Percentiles rank a stretch among this genome's conserved stretches.
Conservation (phyloP, 2,888 invertebrate species). For the Unio pictorum region DNA sequence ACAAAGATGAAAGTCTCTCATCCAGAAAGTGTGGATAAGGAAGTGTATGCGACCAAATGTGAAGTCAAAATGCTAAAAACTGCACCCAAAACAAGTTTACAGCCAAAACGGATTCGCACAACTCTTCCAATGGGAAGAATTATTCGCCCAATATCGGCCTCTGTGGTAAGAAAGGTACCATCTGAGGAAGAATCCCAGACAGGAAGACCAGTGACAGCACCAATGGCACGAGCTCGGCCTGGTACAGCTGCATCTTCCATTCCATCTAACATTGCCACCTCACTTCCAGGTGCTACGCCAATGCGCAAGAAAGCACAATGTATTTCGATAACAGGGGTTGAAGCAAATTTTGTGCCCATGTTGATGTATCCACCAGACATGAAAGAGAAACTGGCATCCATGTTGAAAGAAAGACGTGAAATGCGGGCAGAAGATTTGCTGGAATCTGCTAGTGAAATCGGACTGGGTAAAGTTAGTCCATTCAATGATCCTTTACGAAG, state of each 20-base stretch:
- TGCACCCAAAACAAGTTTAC: conserved; percentile 45
- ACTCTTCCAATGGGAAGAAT: conserved; percentile 60
- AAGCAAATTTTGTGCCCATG: conserved; percentile 62
- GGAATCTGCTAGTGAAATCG: conserved; percentile 41
- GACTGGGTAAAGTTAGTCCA: conserved; percentile 57
- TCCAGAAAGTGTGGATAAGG: conserved; percentile 42
- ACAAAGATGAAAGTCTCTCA: conserved; percentile 39
- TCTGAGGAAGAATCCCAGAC: conserved; percentile 15
- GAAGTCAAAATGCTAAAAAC: conserved; percentile 43
- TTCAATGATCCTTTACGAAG: conserved; percentile 65
- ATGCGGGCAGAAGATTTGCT: conserved; percentile 33
- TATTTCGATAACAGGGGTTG: conserved; percentile 48
- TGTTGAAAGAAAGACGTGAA: conserved; percentile 42
- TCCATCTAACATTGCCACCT: conserved; percentile 44
- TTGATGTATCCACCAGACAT: conserved; percentile 65
- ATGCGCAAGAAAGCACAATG: conserved; percentile 28
- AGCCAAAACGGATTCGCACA: conserved; percentile 54
- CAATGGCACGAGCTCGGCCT: conserved; percentile 29
- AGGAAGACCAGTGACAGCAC: conserved; percentile 50
- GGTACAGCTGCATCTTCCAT: conserved; percentile 38
- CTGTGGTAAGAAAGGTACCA: conserved; percentile 39
- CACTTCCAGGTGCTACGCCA: conserved; percentile 45
- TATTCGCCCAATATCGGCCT: conserved; percentile 61
- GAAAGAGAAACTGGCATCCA: conserved; percentile 48
- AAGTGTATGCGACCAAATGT: conserved; percentile 51